Conservation (phyloP, 2,113 vertebrate genomes). For the Corvus moneduloides region DNA sequence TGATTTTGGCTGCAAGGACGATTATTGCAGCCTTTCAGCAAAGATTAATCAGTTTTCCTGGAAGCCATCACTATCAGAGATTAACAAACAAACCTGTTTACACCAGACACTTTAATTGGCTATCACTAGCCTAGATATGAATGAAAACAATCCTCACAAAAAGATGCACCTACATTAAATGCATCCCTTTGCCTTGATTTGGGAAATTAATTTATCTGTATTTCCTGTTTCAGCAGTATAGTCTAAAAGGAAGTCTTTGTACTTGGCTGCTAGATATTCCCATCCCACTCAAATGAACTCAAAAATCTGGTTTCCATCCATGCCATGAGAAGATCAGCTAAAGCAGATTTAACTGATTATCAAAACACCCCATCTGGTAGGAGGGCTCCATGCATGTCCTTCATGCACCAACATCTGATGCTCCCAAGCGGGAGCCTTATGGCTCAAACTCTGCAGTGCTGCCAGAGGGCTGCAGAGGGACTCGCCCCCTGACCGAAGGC, state of each 20-base stretch:
- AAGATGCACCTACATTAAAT: background rate
- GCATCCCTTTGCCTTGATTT: background rate
- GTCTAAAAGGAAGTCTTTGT: background rate
- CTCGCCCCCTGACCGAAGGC: background rate
- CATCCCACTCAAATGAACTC: background rate
- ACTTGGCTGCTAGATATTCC: background rate
- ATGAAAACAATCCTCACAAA: background rate
- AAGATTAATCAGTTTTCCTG: background rate
- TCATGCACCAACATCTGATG: background rate
- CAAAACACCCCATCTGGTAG: slow-evolving; percentile 16
- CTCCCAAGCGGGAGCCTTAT: background rate
- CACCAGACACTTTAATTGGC: background rate
- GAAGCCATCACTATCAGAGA: background rate
- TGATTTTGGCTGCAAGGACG: background rate
- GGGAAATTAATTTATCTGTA: background rate
- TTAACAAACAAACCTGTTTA: background rate
- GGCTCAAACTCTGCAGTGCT: background rate
- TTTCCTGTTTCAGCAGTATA: background rate
- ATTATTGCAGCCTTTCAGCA: background rate
- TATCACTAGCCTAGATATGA: background rate
- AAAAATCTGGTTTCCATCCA: slow-evolving; percentile 20
- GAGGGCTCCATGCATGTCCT: background rate
- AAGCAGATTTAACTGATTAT: slow-evolving; percentile 54
- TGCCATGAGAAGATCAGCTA: slow-evolving; percentile 18
- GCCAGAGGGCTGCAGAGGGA: background rate